phyloP scores from a whole-genome alignment of 2,888 invertebrate species.

The Torymus tubicola region DNA sequence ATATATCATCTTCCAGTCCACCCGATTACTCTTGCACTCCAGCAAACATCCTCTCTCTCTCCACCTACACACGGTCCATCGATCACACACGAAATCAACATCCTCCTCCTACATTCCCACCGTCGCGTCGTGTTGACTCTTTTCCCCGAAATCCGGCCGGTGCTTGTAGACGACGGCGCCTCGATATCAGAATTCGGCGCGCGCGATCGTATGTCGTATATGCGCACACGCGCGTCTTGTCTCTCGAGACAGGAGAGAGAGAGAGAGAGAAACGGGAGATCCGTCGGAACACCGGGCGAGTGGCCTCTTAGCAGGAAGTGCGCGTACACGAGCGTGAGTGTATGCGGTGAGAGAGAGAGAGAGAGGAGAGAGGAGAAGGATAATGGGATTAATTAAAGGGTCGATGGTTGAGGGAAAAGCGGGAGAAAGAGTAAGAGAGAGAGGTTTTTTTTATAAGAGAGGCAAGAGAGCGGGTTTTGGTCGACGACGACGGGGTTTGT shows the following conservation, averaged over 20 bases:
- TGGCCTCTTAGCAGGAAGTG: constrained; percentile 18
- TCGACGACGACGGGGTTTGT: neutral
- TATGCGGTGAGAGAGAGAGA: neutral
- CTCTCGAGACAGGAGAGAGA: too few species aligned
- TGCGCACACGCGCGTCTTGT: neutral
- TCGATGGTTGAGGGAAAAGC: constrained; percentile 5
- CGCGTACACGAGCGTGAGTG: neutral
- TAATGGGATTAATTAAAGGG: constrained; percentile 48
- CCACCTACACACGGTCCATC: too few species aligned
- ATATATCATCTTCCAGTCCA: too few species aligned
- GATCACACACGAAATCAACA: neutral
- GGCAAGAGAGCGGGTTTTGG: neutral
- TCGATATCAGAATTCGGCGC: constrained; percentile 47
- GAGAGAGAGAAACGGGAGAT: constrained; percentile 40
- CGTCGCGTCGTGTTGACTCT: neutral
- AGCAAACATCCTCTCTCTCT: too few species aligned
- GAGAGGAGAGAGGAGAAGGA: neutral
- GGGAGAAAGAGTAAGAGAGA: neutral
- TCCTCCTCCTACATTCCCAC: neutral
- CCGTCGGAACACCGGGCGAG: constrained; percentile 17
- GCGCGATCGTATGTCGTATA: constrained; percentile 39
- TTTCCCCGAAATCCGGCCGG: constrained; percentile 24
- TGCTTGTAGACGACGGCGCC: neutral
- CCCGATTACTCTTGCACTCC: too few species aligned
- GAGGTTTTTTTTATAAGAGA: too few species aligned